Base-by-base conservation (phyloP, 2,888 invertebrate species). In the Drosophila histrio region DNA sequence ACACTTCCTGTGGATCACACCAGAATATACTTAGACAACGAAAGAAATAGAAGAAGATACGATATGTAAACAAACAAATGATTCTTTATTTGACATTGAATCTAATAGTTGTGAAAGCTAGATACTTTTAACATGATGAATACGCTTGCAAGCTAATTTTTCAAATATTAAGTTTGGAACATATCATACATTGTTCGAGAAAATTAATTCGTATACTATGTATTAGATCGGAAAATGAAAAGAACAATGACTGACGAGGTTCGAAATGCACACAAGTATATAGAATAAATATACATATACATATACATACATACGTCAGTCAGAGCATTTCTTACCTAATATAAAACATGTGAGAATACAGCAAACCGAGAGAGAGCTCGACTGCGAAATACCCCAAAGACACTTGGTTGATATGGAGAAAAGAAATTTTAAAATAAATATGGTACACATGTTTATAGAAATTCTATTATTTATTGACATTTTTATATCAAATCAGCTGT, bases 181-280 rank as follows among this genome's bases (percentile, higher is more conserved):
- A 44, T 17, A 30, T 11, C 1, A 2, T n/a, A 32, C 15, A 17
- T 22, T 17, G 7, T n/a, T 24, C 7, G 15, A 50, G 28, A 39
- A 39, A 52, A 28, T 26, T n/a, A 28, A 15, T 34, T 49, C 21
- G 5, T 22, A 15, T 34, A 50, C 9, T 34, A 50, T 13, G 17
- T 50, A 26, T 56, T 26, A 28, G 38, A 47, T 30, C 44, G 44
- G 34, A 24, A 17, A 32, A 47, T 17, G 19, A 21, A 46, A 30
- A 38, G 21, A 47, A 38, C 47, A 39, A 47, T 30, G n/a, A 30
- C 39, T 47, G 47, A 57, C 30, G 57, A 8, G 11, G 15, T 22
- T 30, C 15, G n/a, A 39, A 57, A 57, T 57, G 57, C 57, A 57
- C 19, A 28, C 41, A 49, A 32, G 11, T 28, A 47, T 1, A 24